Evolutionary conservation across 2,888 invertebrate genomes (phyloP).

Genomic region (Hypsopygia costalis): DNA sequence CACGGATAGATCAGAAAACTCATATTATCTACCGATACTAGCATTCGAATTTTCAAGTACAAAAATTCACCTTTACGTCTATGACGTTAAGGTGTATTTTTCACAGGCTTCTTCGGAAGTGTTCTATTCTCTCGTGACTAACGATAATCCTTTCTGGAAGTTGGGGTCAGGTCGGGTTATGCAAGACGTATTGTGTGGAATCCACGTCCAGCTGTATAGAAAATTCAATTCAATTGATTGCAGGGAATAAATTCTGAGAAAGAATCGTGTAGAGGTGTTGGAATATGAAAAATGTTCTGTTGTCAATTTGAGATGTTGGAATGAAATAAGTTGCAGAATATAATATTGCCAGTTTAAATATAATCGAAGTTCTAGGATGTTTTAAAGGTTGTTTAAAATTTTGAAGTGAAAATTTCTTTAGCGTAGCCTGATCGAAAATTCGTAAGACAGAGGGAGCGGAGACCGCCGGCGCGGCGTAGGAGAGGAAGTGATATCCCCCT

Average conservation of each 20-base stretch:
- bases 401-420: no score
- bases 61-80: neutral
- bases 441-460: no score
- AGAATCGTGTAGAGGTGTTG: neutral
- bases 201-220: conserved; percentile 6
- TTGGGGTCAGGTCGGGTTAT: conserved; percentile 14
- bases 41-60: neutral
- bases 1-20: no score
- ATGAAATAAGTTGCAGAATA: no score
- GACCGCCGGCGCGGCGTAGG: no score
- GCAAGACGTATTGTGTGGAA: conserved; percentile 10
- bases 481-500: no score
- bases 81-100: neutral
- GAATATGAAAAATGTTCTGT: neutral
- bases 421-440: no score
- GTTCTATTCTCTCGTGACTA: conserved; percentile 14
- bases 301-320: no score
- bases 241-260: neutral
- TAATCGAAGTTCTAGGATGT: no score
- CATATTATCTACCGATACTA: no score
- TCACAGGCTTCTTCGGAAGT: neutral
- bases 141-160: conserved; percentile 21
- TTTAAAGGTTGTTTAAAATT: no score
- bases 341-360: no score
- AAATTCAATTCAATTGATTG: conserved; percentile 7